These are phyloP conservation scores for Gila robusta DNA, from an alignment of 2,797 vertebrate genomes.

Conservation along the genomic window DNA sequence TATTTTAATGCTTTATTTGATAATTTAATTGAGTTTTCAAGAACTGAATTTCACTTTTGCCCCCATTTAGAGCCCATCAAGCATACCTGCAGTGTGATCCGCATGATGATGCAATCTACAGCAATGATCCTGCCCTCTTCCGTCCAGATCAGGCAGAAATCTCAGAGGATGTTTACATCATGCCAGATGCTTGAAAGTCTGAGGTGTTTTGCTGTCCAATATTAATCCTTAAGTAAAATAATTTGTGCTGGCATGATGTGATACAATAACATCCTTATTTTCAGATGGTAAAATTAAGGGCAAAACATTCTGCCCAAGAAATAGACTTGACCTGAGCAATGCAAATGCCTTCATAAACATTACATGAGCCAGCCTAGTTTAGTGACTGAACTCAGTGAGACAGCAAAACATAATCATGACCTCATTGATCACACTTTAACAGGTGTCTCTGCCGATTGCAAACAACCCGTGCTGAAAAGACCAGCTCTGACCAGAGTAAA, in stretches of 20 bases:
- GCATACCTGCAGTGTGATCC: slow-evolving; percentile 74
- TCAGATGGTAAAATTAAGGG: background rate
- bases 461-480: slow-evolving; percentile 1
- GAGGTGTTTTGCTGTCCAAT: slow-evolving; percentile 1
- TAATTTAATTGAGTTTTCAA: background rate
- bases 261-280: background rate
- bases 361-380: slow-evolving; percentile 4
- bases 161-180: slow-evolving; percentile 73
- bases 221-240: background rate
- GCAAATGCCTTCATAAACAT: background rate
- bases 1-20: background rate
- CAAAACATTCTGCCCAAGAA: background rate
- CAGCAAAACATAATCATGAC: slow-evolving; percentile 17
- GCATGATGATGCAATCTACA: slow-evolving; percentile 78
- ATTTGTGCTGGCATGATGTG: background rate
- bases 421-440: slow-evolving; percentile 2
- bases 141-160: slow-evolving; percentile 44
- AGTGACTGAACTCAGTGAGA: background rate
- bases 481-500: background rate
- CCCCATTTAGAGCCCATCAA: slow-evolving; percentile 58
- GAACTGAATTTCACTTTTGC: slow-evolving; percentile 32
- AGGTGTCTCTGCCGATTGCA: background rate
- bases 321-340: background rate
- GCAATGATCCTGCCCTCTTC: slow-evolving; percentile 71
- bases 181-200: slow-evolving; percentile 68